Percentiles rank a stretch among this genome's conserved stretches.
Evolutionary conservation across 2,888 invertebrate species (phyloP).

Genomic region (Crocallis elinguaria): DNA sequence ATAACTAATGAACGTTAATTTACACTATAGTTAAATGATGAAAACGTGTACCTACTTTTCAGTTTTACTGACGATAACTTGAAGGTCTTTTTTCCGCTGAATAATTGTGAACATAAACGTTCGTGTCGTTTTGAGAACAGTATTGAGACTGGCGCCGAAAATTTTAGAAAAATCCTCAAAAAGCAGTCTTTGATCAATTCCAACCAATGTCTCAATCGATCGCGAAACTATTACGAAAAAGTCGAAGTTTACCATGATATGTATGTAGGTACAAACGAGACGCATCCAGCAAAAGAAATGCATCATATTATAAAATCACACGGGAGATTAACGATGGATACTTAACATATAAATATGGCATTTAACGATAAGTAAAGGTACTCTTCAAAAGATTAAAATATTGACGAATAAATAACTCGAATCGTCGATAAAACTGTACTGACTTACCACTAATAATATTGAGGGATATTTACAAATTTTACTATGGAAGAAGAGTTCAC

Average conservation of each 20-base stretch:
- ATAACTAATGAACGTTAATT: slow-evolving; percentile 57
- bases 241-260: slow-evolving; percentile 58
- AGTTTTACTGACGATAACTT: slow-evolving; percentile 51
- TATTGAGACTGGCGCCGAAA: slow-evolving; percentile 48
- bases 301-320: slow-evolving; percentile 53
- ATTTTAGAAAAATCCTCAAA: slow-evolving; percentile 63
- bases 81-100: slow-evolving; percentile 40
- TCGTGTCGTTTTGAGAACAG: slow-evolving; percentile 47
- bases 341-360: slow-evolving; percentile 84
- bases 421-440: slow-evolving; percentile 76
- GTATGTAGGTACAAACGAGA: slow-evolving; percentile 62
- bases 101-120: slow-evolving; percentile 57
- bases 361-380: slow-evolving; percentile 81
- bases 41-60: slow-evolving; percentile 57
- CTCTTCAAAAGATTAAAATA: slow-evolving; percentile 79
- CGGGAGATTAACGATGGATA: slow-evolving; percentile 67
- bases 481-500: slow-evolving; percentile 81
- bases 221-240: slow-evolving; percentile 43
- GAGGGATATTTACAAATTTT: slow-evolving; percentile 83
- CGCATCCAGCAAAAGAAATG: slow-evolving; percentile 46
- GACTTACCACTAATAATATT: slow-evolving; percentile 66
- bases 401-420: slow-evolving; percentile 78
- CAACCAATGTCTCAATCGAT: slow-evolving; percentile 61
- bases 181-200: slow-evolving; percentile 83
- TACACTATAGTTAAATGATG: slow-evolving; percentile 47